Conservation (phyloP, 2,113 vertebrate genomes). For the Macrotis lagotis region DNA sequence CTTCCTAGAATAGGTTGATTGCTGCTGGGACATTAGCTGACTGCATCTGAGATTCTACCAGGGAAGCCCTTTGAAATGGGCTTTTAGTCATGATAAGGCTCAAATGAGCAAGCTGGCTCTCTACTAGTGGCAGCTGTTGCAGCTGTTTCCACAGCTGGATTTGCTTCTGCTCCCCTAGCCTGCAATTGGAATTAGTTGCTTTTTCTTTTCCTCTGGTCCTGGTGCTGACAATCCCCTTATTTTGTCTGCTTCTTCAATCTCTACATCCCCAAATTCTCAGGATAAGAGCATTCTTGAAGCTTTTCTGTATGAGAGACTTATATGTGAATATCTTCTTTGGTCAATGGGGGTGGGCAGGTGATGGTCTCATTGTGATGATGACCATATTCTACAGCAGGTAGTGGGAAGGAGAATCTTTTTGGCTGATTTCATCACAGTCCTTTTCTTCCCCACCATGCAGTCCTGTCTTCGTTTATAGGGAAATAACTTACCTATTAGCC, state of each 20-base stretch:
- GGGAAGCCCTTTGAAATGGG: neutral
- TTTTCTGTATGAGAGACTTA: neutral
- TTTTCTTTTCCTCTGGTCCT: neutral
- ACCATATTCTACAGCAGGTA: neutral
- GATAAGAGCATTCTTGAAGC: neutral
- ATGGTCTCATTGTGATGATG: neutral
- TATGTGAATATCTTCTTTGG: neutral
- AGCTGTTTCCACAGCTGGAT: neutral
- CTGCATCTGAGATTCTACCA: neutral
- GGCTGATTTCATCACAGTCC: neutral
- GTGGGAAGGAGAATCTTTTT: neutral
- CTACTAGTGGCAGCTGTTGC: neutral
- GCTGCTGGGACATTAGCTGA: neutral
- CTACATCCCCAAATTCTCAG: neutral
- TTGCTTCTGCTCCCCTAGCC: neutral
- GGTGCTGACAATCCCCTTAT: neutral
- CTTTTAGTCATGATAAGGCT: neutral
- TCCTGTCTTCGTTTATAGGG: neutral
- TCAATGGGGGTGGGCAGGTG: neutral
- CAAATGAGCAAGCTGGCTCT: neutral
- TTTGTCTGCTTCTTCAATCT: neutral
- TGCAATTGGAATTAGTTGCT: neutral
- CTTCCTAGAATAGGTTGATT: neutral
- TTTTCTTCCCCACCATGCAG: neutral
- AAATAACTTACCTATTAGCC: neutral